Percentiles rank a stretch among this genome's conserved stretches.
Evolutionary conservation across 2,888 invertebrate species (phyloP).

Genomic region (Calameuta pallipes): DNA sequence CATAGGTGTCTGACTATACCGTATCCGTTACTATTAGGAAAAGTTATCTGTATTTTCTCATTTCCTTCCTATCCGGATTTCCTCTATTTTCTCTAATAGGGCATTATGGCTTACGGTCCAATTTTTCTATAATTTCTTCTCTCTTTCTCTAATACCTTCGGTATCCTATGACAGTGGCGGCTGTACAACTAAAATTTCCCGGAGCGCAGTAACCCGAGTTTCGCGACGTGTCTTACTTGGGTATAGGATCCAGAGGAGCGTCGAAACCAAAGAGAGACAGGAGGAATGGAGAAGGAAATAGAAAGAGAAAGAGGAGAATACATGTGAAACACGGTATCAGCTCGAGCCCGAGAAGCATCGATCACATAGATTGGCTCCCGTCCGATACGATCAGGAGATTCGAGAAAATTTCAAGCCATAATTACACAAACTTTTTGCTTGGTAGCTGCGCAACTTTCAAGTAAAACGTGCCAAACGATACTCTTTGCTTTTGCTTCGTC

Average conservation of each 20-base stretch:
- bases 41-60: background rate
- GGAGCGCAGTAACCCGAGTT: background rate
- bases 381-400: slow-evolving; percentile 1
- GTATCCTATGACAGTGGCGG: background rate
- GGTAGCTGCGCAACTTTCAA: background rate
- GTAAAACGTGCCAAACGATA: background rate
- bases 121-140: background rate
- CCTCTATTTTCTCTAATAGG: background rate
- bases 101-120: background rate
- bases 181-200: background rate
- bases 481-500: background rate
- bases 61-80: background rate
- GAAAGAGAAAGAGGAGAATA: background rate
- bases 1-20: no score
- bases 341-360: background rate
- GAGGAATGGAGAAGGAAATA: background rate
- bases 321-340: background rate
- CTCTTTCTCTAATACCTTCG: background rate
- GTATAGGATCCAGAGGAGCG: background rate
- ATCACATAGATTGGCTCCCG: background rate
- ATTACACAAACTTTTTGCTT: slow-evolving; percentile 13
- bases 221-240: background rate
- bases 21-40: background rate
- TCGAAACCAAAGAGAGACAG: background rate
- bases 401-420: slow-evolving; percentile 12